These are phyloP conservation scores for Panopea generosa DNA, from an alignment of 2,888 invertebrate genomes.

Conservation along the genomic window DNA sequence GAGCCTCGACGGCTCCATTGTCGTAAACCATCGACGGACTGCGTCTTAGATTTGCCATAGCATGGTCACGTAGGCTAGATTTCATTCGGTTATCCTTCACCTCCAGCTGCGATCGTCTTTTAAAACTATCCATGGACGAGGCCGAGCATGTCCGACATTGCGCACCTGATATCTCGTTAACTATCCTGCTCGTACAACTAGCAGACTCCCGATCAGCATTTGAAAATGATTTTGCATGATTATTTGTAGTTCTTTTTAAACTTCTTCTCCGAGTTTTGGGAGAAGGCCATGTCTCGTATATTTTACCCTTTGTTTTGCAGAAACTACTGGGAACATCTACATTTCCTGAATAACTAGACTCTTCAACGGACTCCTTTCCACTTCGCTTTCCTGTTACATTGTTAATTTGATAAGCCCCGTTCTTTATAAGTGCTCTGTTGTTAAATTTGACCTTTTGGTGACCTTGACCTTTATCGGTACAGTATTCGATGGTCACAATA, in stretches of 20 bases:
- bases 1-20: constrained; percentile 83
- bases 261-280: constrained; percentile 47
- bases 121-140: constrained; percentile 16
- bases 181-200: constrained; percentile 18
- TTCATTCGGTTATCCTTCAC: constrained; percentile 77
- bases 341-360: no score
- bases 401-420: no score
- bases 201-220: background rate
- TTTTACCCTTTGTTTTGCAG: background rate
- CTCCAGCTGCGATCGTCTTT: constrained; percentile 18
- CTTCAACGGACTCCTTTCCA: no score
- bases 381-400: no score
- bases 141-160: constrained; percentile 23
- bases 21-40: constrained; percentile 68
- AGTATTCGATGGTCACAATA: background rate
- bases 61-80: constrained; percentile 74
- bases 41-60: constrained; percentile 69
- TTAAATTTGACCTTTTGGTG: no score
- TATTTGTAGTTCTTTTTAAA: constrained; percentile 24
- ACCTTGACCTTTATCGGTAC: no score
- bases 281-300: constrained; percentile 60
- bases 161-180: constrained; percentile 27
- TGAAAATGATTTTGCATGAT: constrained; percentile 16
- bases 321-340: no score
- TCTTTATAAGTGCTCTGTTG: no score